Evolutionary conservation across 2,888 invertebrate genomes (phyloP), one percentile per base, ranked within the genome.

Genomic region (Polyommatus iphigenia): DNA sequence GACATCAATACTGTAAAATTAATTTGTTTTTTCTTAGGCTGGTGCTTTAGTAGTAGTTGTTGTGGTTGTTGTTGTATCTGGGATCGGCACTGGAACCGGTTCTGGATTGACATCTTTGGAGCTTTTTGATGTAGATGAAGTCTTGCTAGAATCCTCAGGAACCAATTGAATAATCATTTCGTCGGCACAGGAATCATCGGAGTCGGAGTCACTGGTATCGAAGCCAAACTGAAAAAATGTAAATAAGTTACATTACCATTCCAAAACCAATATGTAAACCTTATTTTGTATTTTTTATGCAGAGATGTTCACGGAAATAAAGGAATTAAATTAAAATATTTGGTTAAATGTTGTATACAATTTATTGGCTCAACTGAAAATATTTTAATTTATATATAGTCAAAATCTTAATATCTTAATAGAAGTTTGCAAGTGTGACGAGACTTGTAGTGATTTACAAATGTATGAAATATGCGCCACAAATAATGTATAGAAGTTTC

Each of bases 111-210:
- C 15, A 59, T 59, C 59, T 13, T 24, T 62, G 13, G 54, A 54
- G 54, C 7, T 8, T 2, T 59, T 18, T 59, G 13, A 18, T 1
- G 29, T 67, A 18, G 67, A 67, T 32, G 67, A 32, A 24, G 36
- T 7, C 6, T 50, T 4, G 7, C 72, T 54, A 13, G 78, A 71
- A 72, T 72, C 72, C 15, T 83, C 82, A 50, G 82, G 80, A 7
- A 83, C 81, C 13, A 82, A 72, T 71, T 82, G 76, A 41, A 82
- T 78, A 6, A 81, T 73, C 81, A 83, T 80, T 20, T 83, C 79
- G 36, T 82, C 82, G 0, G 76, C 5, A 72, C 82, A 83, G 1
- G 77, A 79, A 18, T 77, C 78, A 1, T 80, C 79, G 20, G 62
- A 20, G 24, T 67, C 67, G n/a, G n/a, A n/a, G 6, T 67, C 32